Percentiles rank a stretch among this genome's conserved stretches.
Evolutionary conservation across 1,140 invertebrate genomes (phyloP).

Genomic region (Drosophila nebulosa): DNA sequence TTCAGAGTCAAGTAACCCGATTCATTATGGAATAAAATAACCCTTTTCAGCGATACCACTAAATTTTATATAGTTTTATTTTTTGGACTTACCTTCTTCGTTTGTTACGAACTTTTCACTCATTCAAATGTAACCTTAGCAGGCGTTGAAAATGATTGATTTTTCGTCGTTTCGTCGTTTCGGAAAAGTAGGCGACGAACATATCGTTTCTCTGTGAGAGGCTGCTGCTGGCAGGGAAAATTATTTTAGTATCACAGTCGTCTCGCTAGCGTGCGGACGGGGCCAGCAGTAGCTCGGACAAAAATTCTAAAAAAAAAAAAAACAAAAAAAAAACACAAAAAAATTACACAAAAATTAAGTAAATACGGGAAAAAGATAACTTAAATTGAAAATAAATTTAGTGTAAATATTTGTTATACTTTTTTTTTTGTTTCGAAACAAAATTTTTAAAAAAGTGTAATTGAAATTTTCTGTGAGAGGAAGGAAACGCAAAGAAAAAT

Average conservation of each 20-base stretch:
- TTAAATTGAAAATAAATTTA: slow-evolving; percentile 34
- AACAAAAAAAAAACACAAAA: neutral
- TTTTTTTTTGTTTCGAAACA: slow-evolving; percentile 11
- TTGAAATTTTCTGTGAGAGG: slow-evolving; percentile 23
- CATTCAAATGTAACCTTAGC: neutral
- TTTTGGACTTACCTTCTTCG: neutral
- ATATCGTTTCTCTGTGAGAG: slow-evolving; percentile 36
- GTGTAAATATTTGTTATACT: slow-evolving; percentile 54
- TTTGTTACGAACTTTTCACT: neutral
- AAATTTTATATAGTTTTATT: neutral
- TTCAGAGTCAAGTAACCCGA: too few relatives aligned
- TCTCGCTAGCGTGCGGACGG: slow-evolving; percentile 64
- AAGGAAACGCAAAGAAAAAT: neutral
- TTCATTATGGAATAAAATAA: too few relatives aligned
- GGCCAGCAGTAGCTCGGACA: slow-evolving; percentile 27
- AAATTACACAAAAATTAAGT: slow-evolving; percentile 23
- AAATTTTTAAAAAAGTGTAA: slow-evolving; percentile 44
- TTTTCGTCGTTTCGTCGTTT: slow-evolving; percentile 50
- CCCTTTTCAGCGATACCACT: neutral
- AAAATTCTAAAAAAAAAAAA: slow-evolving; percentile 18
- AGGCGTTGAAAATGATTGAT: slow-evolving; percentile 62
- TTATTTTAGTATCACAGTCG: slow-evolving; percentile 60
- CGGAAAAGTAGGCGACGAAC: slow-evolving; percentile 59
- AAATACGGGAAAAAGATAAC: neutral
- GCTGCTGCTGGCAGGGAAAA: slow-evolving; percentile 33